phyloP scores from a whole-genome alignment of 1,140 invertebrate genomes.

The Drosophila guanche region DNA sequence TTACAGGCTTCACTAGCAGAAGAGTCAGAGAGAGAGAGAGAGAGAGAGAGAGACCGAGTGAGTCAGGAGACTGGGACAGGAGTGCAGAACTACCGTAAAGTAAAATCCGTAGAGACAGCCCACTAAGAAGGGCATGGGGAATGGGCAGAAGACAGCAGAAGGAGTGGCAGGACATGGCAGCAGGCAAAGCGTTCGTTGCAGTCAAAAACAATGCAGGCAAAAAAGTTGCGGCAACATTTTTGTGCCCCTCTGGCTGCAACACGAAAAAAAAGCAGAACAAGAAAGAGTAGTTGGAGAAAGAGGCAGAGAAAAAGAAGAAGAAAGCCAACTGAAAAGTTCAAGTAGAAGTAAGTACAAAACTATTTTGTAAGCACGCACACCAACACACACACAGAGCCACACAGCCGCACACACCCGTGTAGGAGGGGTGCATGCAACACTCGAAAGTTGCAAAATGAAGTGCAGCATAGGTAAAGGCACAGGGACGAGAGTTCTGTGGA shows the following conservation, averaged over 20 bases:
- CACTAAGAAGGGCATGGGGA: neutral
- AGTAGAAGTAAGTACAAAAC: slow-evolving; percentile 79
- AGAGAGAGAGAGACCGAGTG: neutral
- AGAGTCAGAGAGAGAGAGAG: slow-evolving; percentile 33
- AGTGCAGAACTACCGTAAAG: slow-evolving; percentile 51
- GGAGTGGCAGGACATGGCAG: slow-evolving; percentile 5
- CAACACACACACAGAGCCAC: slow-evolving; percentile 11
- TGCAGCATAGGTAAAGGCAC: slow-evolving; percentile 61
- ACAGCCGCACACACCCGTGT: slow-evolving; percentile 21
- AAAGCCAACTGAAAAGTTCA: slow-evolving; percentile 74
- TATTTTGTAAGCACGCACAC: slow-evolving; percentile 74
- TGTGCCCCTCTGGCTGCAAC: slow-evolving; percentile 34
- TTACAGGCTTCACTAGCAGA: slow-evolving; percentile 78
- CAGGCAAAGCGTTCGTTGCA: slow-evolving; percentile 37
- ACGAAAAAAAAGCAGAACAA: neutral
- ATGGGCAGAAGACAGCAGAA: neutral
- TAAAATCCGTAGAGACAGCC: slow-evolving; percentile 49
- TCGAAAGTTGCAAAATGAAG: slow-evolving; percentile 76
- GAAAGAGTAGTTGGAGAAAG: neutral
- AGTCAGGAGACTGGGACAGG: slow-evolving; percentile 10
- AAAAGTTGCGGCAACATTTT: slow-evolving; percentile 72
- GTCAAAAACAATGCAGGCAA: slow-evolving; percentile 80
- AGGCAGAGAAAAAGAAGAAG: slow-evolving; percentile 23
- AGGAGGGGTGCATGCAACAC: slow-evolving; percentile 51
- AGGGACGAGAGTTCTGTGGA: slow-evolving; percentile 30